Base-by-base conservation (phyloP, 1,140 invertebrate genomes). In the Drosophila sturtevanti region DNA sequence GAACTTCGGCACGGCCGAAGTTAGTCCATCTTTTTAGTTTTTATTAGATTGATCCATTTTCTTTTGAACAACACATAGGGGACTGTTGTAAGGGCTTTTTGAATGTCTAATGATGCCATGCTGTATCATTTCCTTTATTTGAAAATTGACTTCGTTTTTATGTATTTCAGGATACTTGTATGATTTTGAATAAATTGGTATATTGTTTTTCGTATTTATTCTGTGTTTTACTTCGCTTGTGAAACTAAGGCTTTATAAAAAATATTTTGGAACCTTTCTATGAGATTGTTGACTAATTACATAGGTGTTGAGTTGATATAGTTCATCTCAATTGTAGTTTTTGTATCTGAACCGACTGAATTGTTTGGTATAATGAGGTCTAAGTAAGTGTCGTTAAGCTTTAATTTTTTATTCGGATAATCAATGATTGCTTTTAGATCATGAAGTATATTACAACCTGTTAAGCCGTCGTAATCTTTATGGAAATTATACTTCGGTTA, bases 151-250 rank as follows among this genome's bases (percentile, higher is more conserved):
- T n/a, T n/a, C n/a, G n/a, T n/a, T n/a, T n/a, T n/a, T n/a, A n/a
- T n/a, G n/a, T n/a, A n/a, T n/a, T n/a, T n/a, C n/a, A n/a, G n/a
- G n/a, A n/a, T n/a, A n/a, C n/a, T n/a, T n/a, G 63, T 87, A 85
- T 22, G 56, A 52, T 79, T 86, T 90, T 10, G 75, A 64, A 62
- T 60, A 70, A 22, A 81, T 73, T 31, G 80, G 78, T 12, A 56
- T 62, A 34, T 79, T 35, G 35, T 67, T 51, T 12, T 34, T 68
- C 14, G 22, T 62, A 62, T 14, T 62, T 22, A 54, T 64, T n/a
- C 22, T 31, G 22, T 65, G 54, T 24, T 31, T 58, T 21, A 48
- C 58, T 58, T 44, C 60, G 6, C 60, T 48, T 48, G 93, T 94
- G 91, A 71, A 63, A 38, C 55, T 61, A 27, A 68, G 11, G 60